Percentiles rank a stretch among this genome's conserved stretches.
Evolutionary conservation across 2,888 invertebrate species (phyloP).

Genomic region (Nipponacmea schrenckii): DNA sequence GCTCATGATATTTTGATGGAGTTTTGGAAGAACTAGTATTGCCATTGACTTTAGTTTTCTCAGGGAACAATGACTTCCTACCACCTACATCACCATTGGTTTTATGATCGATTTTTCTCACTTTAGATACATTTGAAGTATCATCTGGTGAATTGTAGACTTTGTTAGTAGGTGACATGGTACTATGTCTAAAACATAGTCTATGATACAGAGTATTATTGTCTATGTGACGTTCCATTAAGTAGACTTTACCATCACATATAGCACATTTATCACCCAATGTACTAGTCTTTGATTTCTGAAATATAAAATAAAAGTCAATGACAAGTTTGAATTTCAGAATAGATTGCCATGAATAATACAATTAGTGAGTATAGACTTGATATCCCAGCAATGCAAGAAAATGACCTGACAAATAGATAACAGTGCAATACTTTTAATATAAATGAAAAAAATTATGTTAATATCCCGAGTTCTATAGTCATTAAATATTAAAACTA

Average conservation of each 20-base stretch:
- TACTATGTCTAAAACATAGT: conserved; percentile 79
- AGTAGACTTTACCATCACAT: conserved; percentile 87
- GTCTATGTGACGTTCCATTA: conserved; percentile 88
- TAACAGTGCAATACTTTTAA: too few species aligned
- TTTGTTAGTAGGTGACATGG: conserved; percentile 55
- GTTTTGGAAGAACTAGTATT: conserved; percentile 4
- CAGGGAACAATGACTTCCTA: background rate
- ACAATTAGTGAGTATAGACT: too few species aligned
- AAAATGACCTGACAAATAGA: too few species aligned
- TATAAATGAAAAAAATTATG: too few species aligned
- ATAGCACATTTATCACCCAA: conserved; percentile 79
- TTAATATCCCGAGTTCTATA: too few species aligned
- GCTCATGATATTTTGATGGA: background rate
- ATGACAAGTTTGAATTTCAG: background rate
- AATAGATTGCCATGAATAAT: too few species aligned
- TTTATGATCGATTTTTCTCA: conserved; percentile 30
- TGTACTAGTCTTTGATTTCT: conserved; percentile 72
- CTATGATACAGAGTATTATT: conserved; percentile 84
- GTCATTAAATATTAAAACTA: too few species aligned
- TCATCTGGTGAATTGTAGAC: conserved; percentile 39
- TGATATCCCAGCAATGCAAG: too few species aligned
- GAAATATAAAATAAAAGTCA: background rate
- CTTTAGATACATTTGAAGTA: conserved; percentile 19
- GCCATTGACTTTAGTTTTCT: background rate
- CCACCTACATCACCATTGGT: conserved; percentile 9